These are phyloP conservation scores for Apostichopus japonicus DNA, from an alignment of 35 echinoderm and acorn worm species.

Conservation along the genomic window DNA sequence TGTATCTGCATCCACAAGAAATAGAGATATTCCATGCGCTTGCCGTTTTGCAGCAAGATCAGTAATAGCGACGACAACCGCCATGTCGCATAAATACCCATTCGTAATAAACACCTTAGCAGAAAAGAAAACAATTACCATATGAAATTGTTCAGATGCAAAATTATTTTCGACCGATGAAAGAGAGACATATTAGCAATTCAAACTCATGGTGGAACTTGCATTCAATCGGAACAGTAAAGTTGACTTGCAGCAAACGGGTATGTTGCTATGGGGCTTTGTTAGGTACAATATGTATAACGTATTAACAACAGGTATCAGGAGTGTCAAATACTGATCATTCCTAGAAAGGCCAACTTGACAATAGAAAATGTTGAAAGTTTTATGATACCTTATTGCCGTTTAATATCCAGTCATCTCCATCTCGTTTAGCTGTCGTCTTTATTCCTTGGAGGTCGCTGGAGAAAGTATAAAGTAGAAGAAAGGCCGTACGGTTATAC, in stretches of 20 bases:
- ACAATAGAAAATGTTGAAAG: neutral
- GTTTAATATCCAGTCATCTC: constrained; percentile 88
- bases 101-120: constrained; percentile 81
- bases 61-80: constrained; percentile 76
- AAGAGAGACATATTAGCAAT: no score
- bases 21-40: constrained; percentile 77
- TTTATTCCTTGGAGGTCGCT: constrained; percentile 92
- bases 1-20: constrained; percentile 72
- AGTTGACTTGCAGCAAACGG: no score
- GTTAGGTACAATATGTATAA: no score
- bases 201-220: no score
- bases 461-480: neutral
- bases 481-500: no score
- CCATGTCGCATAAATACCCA: constrained; percentile 76
- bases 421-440: constrained; percentile 74
- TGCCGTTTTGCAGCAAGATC: constrained; percentile 62
- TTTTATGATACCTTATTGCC: constrained; percentile 68
- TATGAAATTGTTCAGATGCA: neutral
- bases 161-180: no score
- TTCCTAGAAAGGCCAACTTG: no score
- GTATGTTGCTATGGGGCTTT: no score
- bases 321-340: no score
- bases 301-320: no score
- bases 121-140: neutral
- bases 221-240: no score